Evolutionary conservation across 2,888 invertebrate species (phyloP).

Genomic region (Candidula unifasciata): DNA sequence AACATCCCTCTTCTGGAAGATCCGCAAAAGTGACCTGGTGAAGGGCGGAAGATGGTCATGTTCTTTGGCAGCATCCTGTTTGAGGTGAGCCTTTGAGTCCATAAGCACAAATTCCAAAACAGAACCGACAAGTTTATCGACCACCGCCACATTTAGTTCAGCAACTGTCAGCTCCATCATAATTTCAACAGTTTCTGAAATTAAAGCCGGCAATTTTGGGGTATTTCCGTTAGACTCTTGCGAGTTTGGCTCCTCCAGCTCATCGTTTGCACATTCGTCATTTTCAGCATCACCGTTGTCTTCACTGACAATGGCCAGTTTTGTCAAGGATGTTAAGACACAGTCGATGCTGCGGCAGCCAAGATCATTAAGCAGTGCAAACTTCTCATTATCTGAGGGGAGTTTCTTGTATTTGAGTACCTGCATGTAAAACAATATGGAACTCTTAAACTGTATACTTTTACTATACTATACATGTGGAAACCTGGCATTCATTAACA

Average conservation of each 20-base stretch:
- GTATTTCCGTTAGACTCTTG: neutral
- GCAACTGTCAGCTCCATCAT: slow-evolving; percentile 19
- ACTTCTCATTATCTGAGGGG: neutral
- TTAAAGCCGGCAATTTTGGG: neutral
- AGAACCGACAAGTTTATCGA: neutral
- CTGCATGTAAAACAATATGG: too few species aligned
- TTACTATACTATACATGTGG: too few species aligned
- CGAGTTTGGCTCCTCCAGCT: neutral
- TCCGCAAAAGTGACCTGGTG: neutral
- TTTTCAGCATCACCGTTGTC: neutral
- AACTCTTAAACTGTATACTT: too few species aligned
- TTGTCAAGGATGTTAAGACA: neutral
- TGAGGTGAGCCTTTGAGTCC: neutral
- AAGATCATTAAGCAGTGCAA: neutral
- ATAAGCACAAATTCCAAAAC: neutral
- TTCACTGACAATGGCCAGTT: neutral
- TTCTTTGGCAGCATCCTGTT: neutral
- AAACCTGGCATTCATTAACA: too few species aligned
- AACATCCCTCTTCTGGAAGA: neutral
- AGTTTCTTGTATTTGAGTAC: neutral
- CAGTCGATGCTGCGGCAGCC: neutral
- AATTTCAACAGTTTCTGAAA: neutral
- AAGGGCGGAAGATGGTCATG: neutral
- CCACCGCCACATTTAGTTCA: neutral
- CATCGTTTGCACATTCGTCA: neutral